These are phyloP conservation scores for Ceyx margarethae DNA, from an alignment of 2,113 vertebrate species.

Conservation along the genomic window DNA sequence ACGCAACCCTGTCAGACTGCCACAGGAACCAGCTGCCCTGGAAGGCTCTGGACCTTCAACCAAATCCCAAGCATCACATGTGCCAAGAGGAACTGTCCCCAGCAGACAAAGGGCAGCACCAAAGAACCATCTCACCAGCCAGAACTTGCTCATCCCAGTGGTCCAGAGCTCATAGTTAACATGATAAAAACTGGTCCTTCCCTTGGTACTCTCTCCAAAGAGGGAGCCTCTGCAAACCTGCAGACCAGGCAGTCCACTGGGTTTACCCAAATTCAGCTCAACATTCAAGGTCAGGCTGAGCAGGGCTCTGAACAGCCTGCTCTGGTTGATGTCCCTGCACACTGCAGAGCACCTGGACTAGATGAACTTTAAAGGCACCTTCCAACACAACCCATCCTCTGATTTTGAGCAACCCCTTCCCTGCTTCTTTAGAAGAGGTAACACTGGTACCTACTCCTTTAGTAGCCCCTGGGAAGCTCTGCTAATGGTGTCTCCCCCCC, in stretches of 20 bases:
- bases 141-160: neutral
- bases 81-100: neutral
- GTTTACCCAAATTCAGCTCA: neutral
- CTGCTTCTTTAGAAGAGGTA: neutral
- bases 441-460: neutral
- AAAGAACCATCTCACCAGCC: neutral
- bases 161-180: neutral
- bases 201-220: neutral
- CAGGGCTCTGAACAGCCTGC: neutral
- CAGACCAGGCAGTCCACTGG: neutral
- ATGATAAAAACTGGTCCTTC: neutral
- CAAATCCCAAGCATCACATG: neutral
- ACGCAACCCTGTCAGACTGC: neutral
- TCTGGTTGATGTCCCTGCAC: neutral
- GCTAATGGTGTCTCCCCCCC: neutral
- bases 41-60: neutral
- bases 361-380: neutral
- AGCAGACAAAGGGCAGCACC: neutral
- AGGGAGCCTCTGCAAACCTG: neutral
- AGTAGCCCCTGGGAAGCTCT: neutral
- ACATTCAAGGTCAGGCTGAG: neutral
- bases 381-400: neutral
- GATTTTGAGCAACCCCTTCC: neutral
- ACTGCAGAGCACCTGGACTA: neutral
- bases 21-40: neutral